Evolutionary conservation across 2,113 vertebrate genomes (phyloP), one percentile per base, ranked within the genome.

Genomic region (Hippopotamus amphibius): DNA sequence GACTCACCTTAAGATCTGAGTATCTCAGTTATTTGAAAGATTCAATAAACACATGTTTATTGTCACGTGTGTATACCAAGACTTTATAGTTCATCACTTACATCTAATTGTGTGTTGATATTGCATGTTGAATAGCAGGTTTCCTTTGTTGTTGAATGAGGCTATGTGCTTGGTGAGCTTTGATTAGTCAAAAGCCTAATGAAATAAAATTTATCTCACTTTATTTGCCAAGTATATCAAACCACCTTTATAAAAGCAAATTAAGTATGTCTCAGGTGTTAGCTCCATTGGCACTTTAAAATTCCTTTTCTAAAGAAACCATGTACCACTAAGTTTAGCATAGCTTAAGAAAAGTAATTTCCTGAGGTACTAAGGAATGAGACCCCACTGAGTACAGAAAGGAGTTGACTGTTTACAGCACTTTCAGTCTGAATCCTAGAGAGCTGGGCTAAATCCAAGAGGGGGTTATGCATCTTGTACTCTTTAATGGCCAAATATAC

Each of bases 111-210:
- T 77, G 5, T 33, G 7, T 28, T 46, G 50, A 66, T 14, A 10
- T 24, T 69, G 1, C 10, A 21, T 26, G 28, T 69, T n/a, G 72
- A 82, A 41, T 10, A 83, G 24, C 28, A 88, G 50, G 2, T 5
- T 65, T 50, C 17, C 30, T 61, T 69, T 97, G 21, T 46, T 89
- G 57, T n/a, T 82, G 50, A 63, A 28, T 41, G 21, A 89, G 7
- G 46, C n/a, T 48, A 13, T 61, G 61, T 28, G 24, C 46, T 61
- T 65, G 26, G 4, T 65, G 33, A 79, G n/a, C 48, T 90, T 69
- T 92, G 46, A 92, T 76, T 61, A 88, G 33, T 74, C 65, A 66
- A 88, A 96, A 92, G 41, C 15, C 37, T 82, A 81, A 84, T 50
- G 61, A 57, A 92, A 83, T 57, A 43, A 84, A 93, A 91, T 57